A percentile compares a stretch with the other conserved stretches of the same genome.
These are phyloP conservation scores for Sweltsa coloradensis DNA, from an alignment of 1,140 invertebrate species.

Conservation along the genomic window DNA sequence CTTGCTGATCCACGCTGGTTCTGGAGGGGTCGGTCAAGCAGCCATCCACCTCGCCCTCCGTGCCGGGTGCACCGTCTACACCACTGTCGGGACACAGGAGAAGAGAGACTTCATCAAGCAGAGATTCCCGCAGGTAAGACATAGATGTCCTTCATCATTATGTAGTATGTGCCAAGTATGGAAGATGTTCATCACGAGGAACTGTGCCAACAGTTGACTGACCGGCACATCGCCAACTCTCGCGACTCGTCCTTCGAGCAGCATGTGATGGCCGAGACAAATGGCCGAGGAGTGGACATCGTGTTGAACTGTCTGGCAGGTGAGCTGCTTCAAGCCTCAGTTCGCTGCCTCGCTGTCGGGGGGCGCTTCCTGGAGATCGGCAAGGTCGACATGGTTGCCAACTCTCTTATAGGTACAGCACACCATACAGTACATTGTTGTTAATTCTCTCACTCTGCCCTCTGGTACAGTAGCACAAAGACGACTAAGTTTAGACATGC, in stretches of 20 bases:
- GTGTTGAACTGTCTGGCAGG: constrained; percentile 54
- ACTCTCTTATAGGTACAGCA: constrained; percentile 50
- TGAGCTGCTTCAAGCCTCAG: constrained; percentile 51
- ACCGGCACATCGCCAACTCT: constrained; percentile 45
- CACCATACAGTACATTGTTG: too few relatives aligned
- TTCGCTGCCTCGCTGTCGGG: constrained; percentile 56
- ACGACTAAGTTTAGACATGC: too few relatives aligned
- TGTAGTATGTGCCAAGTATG: too few relatives aligned
- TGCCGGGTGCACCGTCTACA: constrained; percentile 30
- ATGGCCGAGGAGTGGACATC: constrained; percentile 50
- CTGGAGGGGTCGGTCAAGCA: constrained; percentile 56
- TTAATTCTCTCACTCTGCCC: too few relatives aligned
- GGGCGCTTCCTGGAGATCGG: constrained; percentile 68
- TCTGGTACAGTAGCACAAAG: too few relatives aligned
- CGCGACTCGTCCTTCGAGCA: constrained; percentile 46
- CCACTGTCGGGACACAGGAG: constrained; percentile 31
- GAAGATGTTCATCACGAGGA: too few relatives aligned
- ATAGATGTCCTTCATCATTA: too few relatives aligned
- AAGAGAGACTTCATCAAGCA: constrained; percentile 28
- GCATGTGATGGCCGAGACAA: constrained; percentile 40
- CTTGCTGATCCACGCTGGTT: constrained; percentile 54
- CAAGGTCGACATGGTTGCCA: constrained; percentile 56
- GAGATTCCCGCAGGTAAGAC: constrained; percentile 24
- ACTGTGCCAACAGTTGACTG: constrained; percentile 29
- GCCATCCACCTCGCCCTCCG: constrained; percentile 49